Percentiles rank a stretch among this genome's conserved stretches.
These are phyloP conservation scores for Lepus timidus DNA, from an alignment of 2,113 vertebrate species.

Conservation along the genomic window DNA sequence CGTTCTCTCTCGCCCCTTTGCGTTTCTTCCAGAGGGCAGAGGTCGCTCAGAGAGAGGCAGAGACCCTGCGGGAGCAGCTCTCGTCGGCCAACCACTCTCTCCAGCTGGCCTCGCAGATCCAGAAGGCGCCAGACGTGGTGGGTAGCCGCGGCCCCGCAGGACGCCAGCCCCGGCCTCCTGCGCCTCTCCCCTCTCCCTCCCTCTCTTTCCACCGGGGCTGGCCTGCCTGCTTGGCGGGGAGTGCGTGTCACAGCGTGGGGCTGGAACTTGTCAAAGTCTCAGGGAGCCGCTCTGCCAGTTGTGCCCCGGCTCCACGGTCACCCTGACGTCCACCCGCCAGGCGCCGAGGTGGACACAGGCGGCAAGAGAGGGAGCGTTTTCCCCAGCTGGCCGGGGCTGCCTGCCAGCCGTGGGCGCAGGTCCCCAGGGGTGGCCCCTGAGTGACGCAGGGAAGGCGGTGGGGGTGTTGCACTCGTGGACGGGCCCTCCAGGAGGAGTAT, in stretches of 20 bases:
- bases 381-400: fast-evolving
- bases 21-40: constrained; percentile 95
- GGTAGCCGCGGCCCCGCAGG: constrained; percentile 82
- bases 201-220: background rate
- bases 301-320: fast-evolving
- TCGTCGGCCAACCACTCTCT: constrained; percentile 95
- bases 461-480: background rate
- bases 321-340: fast-evolving
- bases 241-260: background rate
- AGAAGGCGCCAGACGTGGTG: constrained; percentile 96
- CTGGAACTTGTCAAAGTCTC: background rate
- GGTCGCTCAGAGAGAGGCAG: constrained; percentile 95
- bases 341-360: background rate
- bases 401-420: fast-evolving
- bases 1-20: constrained; percentile 88
- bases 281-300: background rate
- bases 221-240: background rate
- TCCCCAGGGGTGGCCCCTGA: background rate
- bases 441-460: background rate
- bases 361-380: background rate
- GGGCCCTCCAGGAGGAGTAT: background rate
- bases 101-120: constrained; percentile 93
- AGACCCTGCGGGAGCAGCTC: constrained; percentile 95
- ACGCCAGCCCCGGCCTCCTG: constrained; percentile 30
- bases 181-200: background rate